These are phyloP conservation scores for Drosophila punjabiensis DNA, from an alignment of 1,140 invertebrate species.

Conservation along the genomic window DNA sequence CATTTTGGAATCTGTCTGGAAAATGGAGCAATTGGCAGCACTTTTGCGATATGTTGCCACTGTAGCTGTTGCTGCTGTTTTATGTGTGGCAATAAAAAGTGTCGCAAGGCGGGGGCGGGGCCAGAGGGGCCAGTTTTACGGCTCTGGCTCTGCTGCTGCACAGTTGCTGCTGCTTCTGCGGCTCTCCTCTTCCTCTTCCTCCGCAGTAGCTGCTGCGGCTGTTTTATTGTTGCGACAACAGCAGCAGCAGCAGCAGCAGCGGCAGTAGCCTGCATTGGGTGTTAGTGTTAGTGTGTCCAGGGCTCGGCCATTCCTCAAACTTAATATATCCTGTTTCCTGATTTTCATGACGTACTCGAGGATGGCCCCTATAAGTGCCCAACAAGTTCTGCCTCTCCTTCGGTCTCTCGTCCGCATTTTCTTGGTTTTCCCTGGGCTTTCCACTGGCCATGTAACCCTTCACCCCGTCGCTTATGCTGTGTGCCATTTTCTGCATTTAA, in stretches of 20 bases:
- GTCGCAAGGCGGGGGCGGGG: slow-evolving; percentile 57
- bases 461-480: slow-evolving; percentile 49
- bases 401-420: slow-evolving; percentile 57
- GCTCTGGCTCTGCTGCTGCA: slow-evolving; percentile 35
- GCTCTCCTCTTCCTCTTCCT: neutral
- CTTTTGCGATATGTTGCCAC: slow-evolving; percentile 25
- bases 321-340: slow-evolving; percentile 84
- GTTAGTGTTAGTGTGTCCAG: slow-evolving; percentile 48
- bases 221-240: slow-evolving; percentile 71
- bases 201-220: slow-evolving; percentile 39
- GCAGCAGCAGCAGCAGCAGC: slow-evolving; percentile 66
- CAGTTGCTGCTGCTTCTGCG: slow-evolving; percentile 17
- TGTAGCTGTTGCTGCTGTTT: slow-evolving; percentile 63
- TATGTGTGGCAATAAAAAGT: slow-evolving; percentile 79
- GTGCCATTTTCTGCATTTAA: slow-evolving; percentile 81
- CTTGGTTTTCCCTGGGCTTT: slow-evolving; percentile 54
- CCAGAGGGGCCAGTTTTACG: slow-evolving; percentile 70
- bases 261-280: slow-evolving; percentile 26
- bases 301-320: slow-evolving; percentile 73
- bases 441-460: slow-evolving; percentile 18
- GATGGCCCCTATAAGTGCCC: slow-evolving; percentile 63
- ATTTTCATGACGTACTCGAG: slow-evolving; percentile 81
- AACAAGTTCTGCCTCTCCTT: slow-evolving; percentile 13
- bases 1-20: slow-evolving; percentile 5
- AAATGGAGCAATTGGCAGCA: slow-evolving; percentile 16